These are phyloP conservation scores for Ganaspis sp. DNA, from an alignment of 1,140 invertebrate species.

Conservation along the genomic window DNA sequence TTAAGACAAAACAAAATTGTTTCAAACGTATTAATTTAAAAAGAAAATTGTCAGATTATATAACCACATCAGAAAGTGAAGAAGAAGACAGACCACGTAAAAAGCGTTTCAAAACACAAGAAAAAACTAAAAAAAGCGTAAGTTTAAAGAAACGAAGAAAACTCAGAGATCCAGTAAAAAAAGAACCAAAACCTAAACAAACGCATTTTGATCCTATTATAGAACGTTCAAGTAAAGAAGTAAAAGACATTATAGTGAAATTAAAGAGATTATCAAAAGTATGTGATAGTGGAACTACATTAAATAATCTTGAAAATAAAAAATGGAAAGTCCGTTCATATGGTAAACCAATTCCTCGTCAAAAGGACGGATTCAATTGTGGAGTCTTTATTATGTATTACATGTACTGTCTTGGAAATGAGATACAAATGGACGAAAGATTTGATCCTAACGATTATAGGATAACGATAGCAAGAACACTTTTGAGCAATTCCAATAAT, in stretches of 20 bases:
- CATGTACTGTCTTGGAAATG: not conserved
- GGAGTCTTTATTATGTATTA: constrained; percentile 12
- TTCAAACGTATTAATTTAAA: not conserved
- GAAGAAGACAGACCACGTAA: not conserved
- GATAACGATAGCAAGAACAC: not conserved
- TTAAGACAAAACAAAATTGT: not conserved
- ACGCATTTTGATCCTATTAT: not conserved
- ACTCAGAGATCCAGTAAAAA: not conserved
- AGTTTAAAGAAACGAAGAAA: too few species aligned
- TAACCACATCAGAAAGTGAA: not conserved
- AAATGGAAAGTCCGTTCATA: not conserved
- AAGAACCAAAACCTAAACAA: not conserved
- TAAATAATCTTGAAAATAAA: not conserved
- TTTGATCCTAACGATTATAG: not conserved
- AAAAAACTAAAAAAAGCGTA: too few species aligned
- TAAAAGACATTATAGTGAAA: not conserved
- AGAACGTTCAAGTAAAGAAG: not conserved
- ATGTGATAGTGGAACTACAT: not conserved
- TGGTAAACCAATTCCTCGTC: not conserved
- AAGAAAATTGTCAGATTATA: not conserved
- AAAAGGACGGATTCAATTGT: constrained; percentile 14
- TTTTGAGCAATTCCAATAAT: not conserved
- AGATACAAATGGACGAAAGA: not conserved
- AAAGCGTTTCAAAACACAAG: too few species aligned
- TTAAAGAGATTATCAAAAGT: not conserved